Percentiles rank a stretch among this genome's conserved stretches.
These are phyloP conservation scores for Augochlora pura DNA, from an alignment of 1,140 invertebrate species.

Conservation along the genomic window DNA sequence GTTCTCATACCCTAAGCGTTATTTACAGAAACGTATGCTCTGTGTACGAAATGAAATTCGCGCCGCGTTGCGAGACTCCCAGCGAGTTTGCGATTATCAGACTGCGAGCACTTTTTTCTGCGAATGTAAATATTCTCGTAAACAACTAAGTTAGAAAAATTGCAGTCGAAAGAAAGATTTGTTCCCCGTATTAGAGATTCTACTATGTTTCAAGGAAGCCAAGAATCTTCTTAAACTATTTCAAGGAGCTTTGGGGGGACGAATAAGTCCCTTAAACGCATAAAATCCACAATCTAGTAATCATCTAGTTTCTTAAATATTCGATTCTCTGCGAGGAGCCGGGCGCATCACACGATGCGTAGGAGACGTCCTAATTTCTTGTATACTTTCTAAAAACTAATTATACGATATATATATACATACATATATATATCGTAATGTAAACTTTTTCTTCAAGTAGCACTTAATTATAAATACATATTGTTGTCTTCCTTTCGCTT, in stretches of 20 bases:
- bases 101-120: too few species aligned
- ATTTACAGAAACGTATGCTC: neutral
- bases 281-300: neutral
- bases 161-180: too few species aligned
- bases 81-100: too few species aligned
- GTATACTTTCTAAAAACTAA: slow-evolving; percentile 26
- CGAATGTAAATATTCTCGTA: too few species aligned
- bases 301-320: neutral
- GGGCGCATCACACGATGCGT: neutral
- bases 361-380: slow-evolving; percentile 11
- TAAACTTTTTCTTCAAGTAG: slow-evolving; percentile 14
- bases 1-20: slow-evolving; percentile 3
- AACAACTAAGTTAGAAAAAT: too few species aligned
- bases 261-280: neutral
- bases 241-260: too few species aligned
- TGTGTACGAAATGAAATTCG: slow-evolving; percentile 1
- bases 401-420: slow-evolving; percentile 30
- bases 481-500: neutral
- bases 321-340: too few species aligned
- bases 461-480: slow-evolving; percentile 17
- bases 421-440: too few species aligned
- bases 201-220: too few species aligned
- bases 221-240: too few species aligned
- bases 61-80: neutral
- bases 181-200: too few species aligned